Conservation (phyloP, 1,140 invertebrate species). For the Sarcophaga peregrina region DNA sequence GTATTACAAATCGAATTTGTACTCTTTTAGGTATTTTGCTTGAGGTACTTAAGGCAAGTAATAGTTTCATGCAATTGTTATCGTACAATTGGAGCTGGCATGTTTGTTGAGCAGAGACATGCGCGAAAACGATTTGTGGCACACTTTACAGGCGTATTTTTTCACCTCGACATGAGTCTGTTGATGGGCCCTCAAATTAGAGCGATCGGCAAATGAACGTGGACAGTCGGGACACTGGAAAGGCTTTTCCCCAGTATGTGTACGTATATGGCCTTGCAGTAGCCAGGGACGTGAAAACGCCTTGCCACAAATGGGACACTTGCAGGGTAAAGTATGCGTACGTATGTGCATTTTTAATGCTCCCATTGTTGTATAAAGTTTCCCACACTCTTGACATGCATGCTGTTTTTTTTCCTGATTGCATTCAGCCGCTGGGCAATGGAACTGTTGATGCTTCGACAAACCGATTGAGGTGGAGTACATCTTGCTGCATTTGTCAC, state of each 20-base stretch:
- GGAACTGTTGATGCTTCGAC: conserved; percentile 95
- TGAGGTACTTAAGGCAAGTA: no score
- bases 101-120: conserved; percentile 97
- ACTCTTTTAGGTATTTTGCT: not conserved
- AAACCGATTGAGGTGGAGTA: conserved; percentile 96
- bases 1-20: not conserved
- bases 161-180: conserved; percentile 72
- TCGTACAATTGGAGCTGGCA: conserved; percentile 65
- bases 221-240: conserved; percentile 95
- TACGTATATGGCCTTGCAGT: conserved; percentile 92
- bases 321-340: conserved; percentile 91
- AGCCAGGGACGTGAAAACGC: conserved; percentile 97
- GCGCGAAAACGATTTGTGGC: conserved; percentile 76
- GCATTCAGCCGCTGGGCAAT: conserved; percentile 77
- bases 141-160: conserved; percentile 69
- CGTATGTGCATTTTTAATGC: conserved; percentile 78
- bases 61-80: conserved; percentile 58
- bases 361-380: conserved; percentile 71
- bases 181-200: conserved; percentile 77
- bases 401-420: conserved; percentile 69
- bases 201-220: conserved; percentile 95
- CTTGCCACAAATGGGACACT: conserved; percentile 95
- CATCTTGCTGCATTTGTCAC: conserved; percentile 91
- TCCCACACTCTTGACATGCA: conserved; percentile 69
- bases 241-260: conserved; percentile 91